Conservation (phyloP, 2,113 vertebrate genomes). For the Pleuronectes platessa region DNA sequence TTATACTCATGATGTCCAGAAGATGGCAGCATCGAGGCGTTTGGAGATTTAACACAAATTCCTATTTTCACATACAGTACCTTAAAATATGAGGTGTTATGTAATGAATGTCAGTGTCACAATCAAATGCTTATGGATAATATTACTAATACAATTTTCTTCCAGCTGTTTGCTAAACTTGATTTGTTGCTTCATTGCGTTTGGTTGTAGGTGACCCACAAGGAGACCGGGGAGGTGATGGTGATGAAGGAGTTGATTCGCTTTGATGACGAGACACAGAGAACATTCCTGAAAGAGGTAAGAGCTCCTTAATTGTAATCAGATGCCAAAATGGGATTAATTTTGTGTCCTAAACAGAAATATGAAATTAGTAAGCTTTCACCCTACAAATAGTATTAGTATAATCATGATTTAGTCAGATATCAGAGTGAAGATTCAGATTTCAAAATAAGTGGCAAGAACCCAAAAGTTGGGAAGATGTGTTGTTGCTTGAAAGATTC, state of each 20-base stretch:
- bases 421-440: not conserved
- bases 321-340: too few species aligned
- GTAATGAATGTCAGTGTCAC: not conserved
- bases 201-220: conserved; percentile 89
- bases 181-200: not conserved
- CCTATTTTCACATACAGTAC: not conserved
- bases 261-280: conserved; percentile 96
- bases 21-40: conserved; percentile 53
- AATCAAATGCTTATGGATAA: not conserved
- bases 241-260: conserved; percentile 99
- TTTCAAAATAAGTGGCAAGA: not conserved
- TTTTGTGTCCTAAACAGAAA: too few species aligned
- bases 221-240: conserved; percentile 97
- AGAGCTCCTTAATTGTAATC: conserved; percentile 9
- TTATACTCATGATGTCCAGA: conserved; percentile 39
- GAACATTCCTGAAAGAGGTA: conserved; percentile 96
- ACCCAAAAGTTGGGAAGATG: not conserved
- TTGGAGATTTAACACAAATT: not conserved
- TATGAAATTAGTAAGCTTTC: not conserved
- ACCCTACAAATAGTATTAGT: not conserved
- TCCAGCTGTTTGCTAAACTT: not conserved
- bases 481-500: not conserved
- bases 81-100: too few species aligned
- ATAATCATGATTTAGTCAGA: not conserved
- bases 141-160: not conserved